Base-by-base conservation (phyloP, 2,113 vertebrate species). In the Monopterus albus region DNA sequence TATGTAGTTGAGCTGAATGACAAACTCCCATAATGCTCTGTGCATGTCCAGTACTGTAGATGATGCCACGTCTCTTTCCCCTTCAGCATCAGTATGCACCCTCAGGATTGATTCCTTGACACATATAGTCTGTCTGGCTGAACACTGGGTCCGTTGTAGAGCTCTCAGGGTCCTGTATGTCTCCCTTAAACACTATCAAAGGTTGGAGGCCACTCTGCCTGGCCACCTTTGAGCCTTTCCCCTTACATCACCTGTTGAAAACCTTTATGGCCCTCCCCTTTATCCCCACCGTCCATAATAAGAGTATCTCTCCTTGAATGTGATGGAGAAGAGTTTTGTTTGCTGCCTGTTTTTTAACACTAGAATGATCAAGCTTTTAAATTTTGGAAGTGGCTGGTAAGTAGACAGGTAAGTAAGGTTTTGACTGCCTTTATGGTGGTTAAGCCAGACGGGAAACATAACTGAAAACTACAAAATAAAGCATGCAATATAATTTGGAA, bases 11-110 rank as follows among this genome's bases (percentile, higher is more conserved):
- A 94, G 87, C 82, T 82, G 87, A 95, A 93, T 92, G 88, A 94
- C 81, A 91, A 62, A 76, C 68, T 93, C 87, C 86, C 63, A 70
- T 89, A 93, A 92, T 94, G 94, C 90, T 94, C 86, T 90, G 94
- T 98, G 98, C 98, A 98, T 98, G 98, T 92, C 92, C 94, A 94
- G 88, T n/a, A n/a, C n/a, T n/a, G n/a, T 92, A 90, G 88, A 92
- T 94, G 75, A 93, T 83, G 47, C 79, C 66, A 74, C 53, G 5
- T 49, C 79, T 43, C 47, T 60, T 62, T 12, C 66, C 90, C 91
- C 88, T 94, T 91, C 73, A 81, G 77, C 71, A 81, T 78, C 63
- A 78, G 52, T 67, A 64, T 50, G 61, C 55, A 63, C 45, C 29
- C 53, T 55, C 53, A 40, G 71, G 70, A 78, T 71, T 71, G 53